phyloP scores from a whole-genome alignment of 2,113 vertebrate species.

The Python bivittatus region DNA sequence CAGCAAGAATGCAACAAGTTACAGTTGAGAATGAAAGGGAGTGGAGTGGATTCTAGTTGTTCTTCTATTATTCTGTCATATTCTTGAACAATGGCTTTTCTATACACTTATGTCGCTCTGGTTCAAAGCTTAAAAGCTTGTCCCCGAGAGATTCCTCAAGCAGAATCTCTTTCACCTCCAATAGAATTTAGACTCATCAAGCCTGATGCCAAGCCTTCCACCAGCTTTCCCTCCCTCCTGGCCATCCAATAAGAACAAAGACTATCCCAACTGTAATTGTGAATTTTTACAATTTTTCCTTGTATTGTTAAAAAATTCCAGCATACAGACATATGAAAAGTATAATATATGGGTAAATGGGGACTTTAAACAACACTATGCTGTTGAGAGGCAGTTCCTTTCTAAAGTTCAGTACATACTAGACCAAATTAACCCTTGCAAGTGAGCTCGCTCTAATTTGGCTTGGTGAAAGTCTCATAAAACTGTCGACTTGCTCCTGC shows the following conservation, averaged over 20 bases:
- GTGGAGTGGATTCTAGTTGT: background rate
- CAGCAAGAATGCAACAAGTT: background rate
- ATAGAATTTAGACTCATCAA: background rate
- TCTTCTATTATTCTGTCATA: background rate
- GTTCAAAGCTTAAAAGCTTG: background rate
- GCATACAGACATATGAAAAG: background rate
- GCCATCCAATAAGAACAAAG: background rate
- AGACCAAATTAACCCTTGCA: background rate
- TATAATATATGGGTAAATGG: background rate
- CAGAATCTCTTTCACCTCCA: background rate
- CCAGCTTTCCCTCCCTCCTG: background rate
- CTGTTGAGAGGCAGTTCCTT: background rate
- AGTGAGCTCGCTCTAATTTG: background rate
- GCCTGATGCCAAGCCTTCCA: background rate
- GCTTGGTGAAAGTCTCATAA: background rate
- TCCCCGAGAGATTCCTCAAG: background rate
- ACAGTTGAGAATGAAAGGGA: background rate
- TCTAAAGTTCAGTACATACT: background rate
- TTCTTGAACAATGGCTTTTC: background rate
- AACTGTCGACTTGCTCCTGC: background rate
- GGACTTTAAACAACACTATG: background rate
- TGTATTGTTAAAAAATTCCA: background rate
- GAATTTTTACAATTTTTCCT: background rate
- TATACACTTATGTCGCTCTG: no score
- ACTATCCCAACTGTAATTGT: background rate